Percentiles rank a stretch among this genome's conserved stretches.
Conservation (phyloP, 1,140 invertebrate species). For the Thrips palmi region DNA sequence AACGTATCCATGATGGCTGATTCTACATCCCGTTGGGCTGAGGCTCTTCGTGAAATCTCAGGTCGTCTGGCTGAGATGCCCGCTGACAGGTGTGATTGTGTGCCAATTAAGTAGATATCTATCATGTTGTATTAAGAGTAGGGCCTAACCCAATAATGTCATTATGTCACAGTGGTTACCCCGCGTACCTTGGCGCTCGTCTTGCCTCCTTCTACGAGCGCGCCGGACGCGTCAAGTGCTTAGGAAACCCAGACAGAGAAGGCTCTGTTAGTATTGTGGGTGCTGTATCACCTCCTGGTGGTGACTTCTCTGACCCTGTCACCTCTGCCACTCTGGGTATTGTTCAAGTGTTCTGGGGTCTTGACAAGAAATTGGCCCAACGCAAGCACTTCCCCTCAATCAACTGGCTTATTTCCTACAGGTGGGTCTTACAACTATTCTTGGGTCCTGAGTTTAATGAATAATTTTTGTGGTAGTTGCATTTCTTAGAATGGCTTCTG, state of each 20-base stretch:
- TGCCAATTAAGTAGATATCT: background rate
- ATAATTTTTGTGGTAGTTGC: background rate
- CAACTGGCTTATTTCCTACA: conserved; percentile 99
- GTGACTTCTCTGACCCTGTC: conserved; percentile 99
- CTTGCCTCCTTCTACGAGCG: conserved; percentile 99
- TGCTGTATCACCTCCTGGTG: conserved; percentile 97
- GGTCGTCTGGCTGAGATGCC: conserved; percentile 99
- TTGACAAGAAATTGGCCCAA: conserved; percentile 98
- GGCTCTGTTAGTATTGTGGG: conserved; percentile 98
- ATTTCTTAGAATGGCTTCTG: conserved; percentile 4
- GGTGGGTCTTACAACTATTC: conserved; percentile 20
- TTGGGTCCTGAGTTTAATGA: background rate
- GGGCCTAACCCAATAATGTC: background rate
- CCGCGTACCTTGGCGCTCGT: conserved; percentile 93
- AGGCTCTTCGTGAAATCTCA: conserved; percentile 98
- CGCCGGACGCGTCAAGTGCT: conserved; percentile 91
- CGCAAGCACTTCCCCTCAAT: conserved; percentile 99
- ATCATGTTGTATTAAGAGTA: background rate
- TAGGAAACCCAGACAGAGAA: conserved; percentile 95
- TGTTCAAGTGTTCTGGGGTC: conserved; percentile 99
- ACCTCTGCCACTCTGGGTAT: conserved; percentile 98
- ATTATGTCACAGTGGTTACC: conserved; percentile 69
- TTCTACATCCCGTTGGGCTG: conserved; percentile 99
- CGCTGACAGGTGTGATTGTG: conserved; percentile 47
- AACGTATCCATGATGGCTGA: conserved; percentile 99